Conservation (phyloP, 2,888 invertebrate species). For the Epirrhoe tristata region DNA sequence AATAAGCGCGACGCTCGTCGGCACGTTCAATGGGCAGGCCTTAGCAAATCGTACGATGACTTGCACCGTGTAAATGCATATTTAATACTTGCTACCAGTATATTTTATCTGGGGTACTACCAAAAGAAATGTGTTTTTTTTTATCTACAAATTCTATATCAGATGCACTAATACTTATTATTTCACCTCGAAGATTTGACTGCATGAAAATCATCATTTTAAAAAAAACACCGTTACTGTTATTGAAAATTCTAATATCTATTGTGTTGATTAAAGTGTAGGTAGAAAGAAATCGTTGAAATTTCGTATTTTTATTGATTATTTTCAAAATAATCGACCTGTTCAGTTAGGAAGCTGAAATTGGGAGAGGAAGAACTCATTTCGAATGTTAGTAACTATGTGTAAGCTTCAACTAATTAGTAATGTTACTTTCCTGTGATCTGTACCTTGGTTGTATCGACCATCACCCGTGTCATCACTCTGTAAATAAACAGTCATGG, state of each 20-base stretch:
- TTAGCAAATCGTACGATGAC: no score
- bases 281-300: conserved; percentile 63
- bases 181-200: conserved; percentile 73
- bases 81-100: no score
- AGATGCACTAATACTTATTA: background rate
- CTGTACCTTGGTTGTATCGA: conserved; percentile 72
- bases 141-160: background rate
- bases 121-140: no score
- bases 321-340: conserved; percentile 40
- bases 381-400: conserved; percentile 41
- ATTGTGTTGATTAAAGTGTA: conserved; percentile 46
- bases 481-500: conserved; percentile 84
- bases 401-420: conserved; percentile 67
- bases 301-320: conserved; percentile 70
- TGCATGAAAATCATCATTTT: conserved; percentile 73
- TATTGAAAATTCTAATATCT: conserved; percentile 53
- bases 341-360: conserved; percentile 43
- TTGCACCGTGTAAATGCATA: no score
- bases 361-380: conserved; percentile 18
- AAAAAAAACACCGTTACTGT: conserved; percentile 42
- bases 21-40: no score
- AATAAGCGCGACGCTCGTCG: no score
- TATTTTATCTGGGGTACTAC: no score
- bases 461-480: conserved; percentile 70
- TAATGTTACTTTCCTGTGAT: conserved; percentile 71